Evolutionary conservation across 2,888 invertebrate species (phyloP).

Genomic region (Mongoloraphidia duomilia): DNA sequence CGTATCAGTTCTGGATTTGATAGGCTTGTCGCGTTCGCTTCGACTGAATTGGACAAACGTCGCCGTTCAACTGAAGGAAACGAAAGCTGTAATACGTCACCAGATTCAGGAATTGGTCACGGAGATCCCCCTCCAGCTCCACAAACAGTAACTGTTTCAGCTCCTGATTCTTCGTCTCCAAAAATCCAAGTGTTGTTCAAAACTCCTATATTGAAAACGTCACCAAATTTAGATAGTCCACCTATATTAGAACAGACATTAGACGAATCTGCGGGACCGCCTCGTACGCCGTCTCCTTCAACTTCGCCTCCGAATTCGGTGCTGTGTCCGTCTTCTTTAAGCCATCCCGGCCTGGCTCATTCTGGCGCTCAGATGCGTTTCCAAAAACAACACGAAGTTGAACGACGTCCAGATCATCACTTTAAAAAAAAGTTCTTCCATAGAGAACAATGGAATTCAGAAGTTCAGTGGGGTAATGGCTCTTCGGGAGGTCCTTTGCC

Average conservation of each 20-base stretch:
- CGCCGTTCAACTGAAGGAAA: conserved; percentile 68
- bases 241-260: conserved; percentile 26
- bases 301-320: conserved; percentile 33
- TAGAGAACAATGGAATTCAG: conserved; percentile 49
- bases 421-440: conserved; percentile 80
- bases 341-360: conserved; percentile 19
- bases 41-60: conserved; percentile 79
- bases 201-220: conserved; percentile 29
- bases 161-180: conserved; percentile 24
- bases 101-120: conserved; percentile 75
- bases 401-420: conserved; percentile 41
- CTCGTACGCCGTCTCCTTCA: conserved; percentile 40
- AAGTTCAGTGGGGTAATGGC: conserved; percentile 3
- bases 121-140: conserved; percentile 41
- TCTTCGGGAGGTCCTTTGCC: conserved; percentile 1
- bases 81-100: conserved; percentile 65
- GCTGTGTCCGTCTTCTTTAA: not conserved
- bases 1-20: conserved; percentile 88
- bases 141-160: conserved; percentile 25
- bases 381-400: conserved; percentile 17
- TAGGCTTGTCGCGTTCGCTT: conserved; percentile 82
- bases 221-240: conserved; percentile 35
- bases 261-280: conserved; percentile 34
- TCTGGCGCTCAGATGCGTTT: conserved; percentile 11
- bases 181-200: conserved; percentile 27